A percentile compares a stretch with the other conserved stretches of the same genome.
Conservation (phyloP, 2,888 invertebrate genomes). For the Lydus trimaculatus region DNA sequence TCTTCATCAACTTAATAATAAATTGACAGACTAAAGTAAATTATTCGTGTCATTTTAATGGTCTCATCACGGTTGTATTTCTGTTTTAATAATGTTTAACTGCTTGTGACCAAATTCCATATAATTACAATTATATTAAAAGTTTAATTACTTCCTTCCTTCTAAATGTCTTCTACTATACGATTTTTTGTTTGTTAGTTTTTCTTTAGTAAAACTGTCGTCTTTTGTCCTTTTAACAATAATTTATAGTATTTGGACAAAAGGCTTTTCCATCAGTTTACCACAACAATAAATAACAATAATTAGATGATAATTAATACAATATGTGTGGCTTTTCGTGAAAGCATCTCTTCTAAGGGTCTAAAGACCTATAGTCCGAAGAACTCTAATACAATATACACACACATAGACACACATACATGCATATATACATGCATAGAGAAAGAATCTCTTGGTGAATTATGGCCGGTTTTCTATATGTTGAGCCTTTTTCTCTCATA, state of each 20-base stretch:
- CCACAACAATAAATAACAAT: slow-evolving; percentile 51
- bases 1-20: neutral
- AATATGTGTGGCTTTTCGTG: slow-evolving; percentile 42
- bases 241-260: slow-evolving; percentile 37
- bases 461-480: slow-evolving; percentile 46
- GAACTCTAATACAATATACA: slow-evolving; percentile 14
- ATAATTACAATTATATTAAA: slow-evolving; percentile 40
- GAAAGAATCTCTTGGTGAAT: slow-evolving; percentile 45
- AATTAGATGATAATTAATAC: slow-evolving; percentile 58
- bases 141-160: slow-evolving; percentile 44
- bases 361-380: slow-evolving; percentile 20
- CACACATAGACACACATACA: slow-evolving; percentile 12
- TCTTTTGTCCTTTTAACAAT: slow-evolving; percentile 24
- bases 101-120: slow-evolving; percentile 42
- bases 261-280: slow-evolving; percentile 38
- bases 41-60: slow-evolving; percentile 17
- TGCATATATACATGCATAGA: slow-evolving; percentile 10
- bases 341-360: slow-evolving; percentile 20
- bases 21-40: slow-evolving; percentile 13
- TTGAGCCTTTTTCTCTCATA: slow-evolving; percentile 44
- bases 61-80: slow-evolving; percentile 19
- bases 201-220: slow-evolving; percentile 9
- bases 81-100: slow-evolving; percentile 44
- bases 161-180: neutral
- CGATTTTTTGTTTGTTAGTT: slow-evolving; percentile 2